Conservation (phyloP, 2,888 invertebrate genomes). For the Odontocolon sp. region DNA sequence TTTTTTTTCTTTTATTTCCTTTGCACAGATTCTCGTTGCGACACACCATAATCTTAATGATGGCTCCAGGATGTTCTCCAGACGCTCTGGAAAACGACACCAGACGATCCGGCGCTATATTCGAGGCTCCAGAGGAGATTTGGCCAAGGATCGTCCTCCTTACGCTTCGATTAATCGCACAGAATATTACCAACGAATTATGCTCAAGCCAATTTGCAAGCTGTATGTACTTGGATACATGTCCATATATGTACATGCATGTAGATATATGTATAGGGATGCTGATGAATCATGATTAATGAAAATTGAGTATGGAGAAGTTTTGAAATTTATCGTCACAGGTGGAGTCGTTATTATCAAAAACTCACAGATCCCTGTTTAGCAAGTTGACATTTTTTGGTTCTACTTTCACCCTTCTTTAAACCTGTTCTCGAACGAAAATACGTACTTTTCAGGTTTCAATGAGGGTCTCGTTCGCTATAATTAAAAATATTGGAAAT, state of each 20-base stretch:
- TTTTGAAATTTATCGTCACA: not conserved
- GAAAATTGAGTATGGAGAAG: too few relatives aligned
- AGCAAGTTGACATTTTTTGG: too few relatives aligned
- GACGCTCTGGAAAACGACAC: slow-evolving; percentile 17
- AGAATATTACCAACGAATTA: slow-evolving; percentile 6
- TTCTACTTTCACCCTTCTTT: too few relatives aligned
- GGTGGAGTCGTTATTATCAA: not conserved
- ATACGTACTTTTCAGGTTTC: too few relatives aligned
- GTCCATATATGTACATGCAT: not conserved
- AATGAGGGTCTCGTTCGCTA: too few relatives aligned
- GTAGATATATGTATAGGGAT: not conserved
- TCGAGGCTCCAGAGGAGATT: slow-evolving; percentile 18
- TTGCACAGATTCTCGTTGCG: too few relatives aligned
- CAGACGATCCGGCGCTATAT: slow-evolving; percentile 37
- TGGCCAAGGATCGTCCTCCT: slow-evolving; percentile 27
- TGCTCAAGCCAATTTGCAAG: slow-evolving; percentile 19
- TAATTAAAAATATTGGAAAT: too few relatives aligned
- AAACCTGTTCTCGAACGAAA: too few relatives aligned
- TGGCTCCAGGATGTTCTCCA: not conserved
- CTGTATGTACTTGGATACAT: not conserved
- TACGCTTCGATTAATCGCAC: slow-evolving; percentile 33
- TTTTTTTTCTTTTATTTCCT: not conserved
- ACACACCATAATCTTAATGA: too few relatives aligned
- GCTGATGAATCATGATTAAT: not conserved
- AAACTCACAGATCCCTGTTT: too few relatives aligned